Conservation (phyloP, 53 echinoderm and acorn worm genomes). For the Holothuria scabra region DNA sequence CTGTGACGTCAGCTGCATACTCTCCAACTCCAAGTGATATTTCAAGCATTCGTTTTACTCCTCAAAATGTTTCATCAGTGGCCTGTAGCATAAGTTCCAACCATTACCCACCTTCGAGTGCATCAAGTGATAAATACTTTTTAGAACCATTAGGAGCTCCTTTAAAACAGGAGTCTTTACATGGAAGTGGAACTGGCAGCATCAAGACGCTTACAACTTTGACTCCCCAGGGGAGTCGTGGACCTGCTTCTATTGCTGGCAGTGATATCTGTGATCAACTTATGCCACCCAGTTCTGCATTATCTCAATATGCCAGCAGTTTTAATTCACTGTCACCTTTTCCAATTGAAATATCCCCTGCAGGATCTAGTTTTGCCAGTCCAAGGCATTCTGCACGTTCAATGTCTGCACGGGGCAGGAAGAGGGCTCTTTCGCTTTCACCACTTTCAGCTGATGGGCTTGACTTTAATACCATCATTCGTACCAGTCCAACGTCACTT, state of each 20-base stretch:
- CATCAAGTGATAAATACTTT: slow-evolving; percentile 55
- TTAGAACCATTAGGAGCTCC: slow-evolving; percentile 70
- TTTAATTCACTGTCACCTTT: slow-evolving; percentile 97
- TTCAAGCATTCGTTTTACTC: slow-evolving; percentile 82
- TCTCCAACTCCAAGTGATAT: slow-evolving; percentile 95
- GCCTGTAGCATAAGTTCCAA: slow-evolving; percentile 43
- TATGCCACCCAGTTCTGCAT: slow-evolving; percentile 89
- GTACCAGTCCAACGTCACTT: slow-evolving; percentile 96
- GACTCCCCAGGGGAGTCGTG: slow-evolving; percentile 66
- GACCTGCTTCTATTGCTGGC: slow-evolving; percentile 90
- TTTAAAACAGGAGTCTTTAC: slow-evolving; percentile 81
- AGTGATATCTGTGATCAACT: slow-evolving; percentile 92
- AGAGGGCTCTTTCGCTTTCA: slow-evolving; percentile 90
- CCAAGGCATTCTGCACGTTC: slow-evolving; percentile 95
- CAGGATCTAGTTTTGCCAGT: slow-evolving; percentile 97
- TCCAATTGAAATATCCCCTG: slow-evolving; percentile 92
- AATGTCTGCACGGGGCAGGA: slow-evolving; percentile 77
- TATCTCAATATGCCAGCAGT: slow-evolving; percentile 93
- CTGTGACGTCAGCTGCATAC: slow-evolving; percentile 26
- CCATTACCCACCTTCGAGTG: slow-evolving; percentile 63
- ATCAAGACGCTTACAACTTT: slow-evolving; percentile 59
- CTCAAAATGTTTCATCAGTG: slow-evolving; percentile 60
- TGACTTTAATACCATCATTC: slow-evolving; percentile 87
- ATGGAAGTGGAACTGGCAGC: slow-evolving; percentile 17
- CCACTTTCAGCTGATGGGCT: slow-evolving; percentile 90